Conservation (phyloP, 37 sponge, comb jelly and placozoan genomes). For the Haliclona indistincta region DNA sequence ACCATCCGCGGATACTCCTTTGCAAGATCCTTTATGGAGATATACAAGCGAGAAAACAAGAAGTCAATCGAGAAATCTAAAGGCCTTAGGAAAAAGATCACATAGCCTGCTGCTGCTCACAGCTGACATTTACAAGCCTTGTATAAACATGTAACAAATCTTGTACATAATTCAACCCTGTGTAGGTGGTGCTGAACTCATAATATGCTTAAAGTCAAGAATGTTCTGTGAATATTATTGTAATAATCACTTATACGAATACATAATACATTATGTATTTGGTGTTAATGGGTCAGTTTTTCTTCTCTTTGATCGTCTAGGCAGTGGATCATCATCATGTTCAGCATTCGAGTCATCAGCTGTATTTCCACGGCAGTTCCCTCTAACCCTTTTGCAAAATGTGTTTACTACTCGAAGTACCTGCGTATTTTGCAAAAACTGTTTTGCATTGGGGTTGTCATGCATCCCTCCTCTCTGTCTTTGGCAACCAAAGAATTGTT, state of each 20-base stretch:
- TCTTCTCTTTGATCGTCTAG: not conserved
- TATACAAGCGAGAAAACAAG: not conserved
- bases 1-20: conserved; percentile 4
- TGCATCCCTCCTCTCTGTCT: not conserved
- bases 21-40: not conserved
- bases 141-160: too few relatives aligned
- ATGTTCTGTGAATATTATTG: not conserved
- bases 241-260: not conserved
- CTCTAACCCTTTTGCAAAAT: not conserved
- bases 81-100: not conserved
- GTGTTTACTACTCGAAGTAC: not conserved
- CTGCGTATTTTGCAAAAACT: not conserved
- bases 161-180: too few relatives aligned
- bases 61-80: not conserved
- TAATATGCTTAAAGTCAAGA: not conserved
- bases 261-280: not conserved
- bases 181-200: not conserved
- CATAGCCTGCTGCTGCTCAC: too few relatives aligned
- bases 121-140: too few relatives aligned
- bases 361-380: not conserved
- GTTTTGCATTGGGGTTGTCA: not conserved
- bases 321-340: not conserved
- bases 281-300: too few relatives aligned
- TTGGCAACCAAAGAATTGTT: not conserved
- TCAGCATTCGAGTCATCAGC: not conserved